Conservation (phyloP, 2,888 invertebrate species). For the Agelastica alni region DNA sequence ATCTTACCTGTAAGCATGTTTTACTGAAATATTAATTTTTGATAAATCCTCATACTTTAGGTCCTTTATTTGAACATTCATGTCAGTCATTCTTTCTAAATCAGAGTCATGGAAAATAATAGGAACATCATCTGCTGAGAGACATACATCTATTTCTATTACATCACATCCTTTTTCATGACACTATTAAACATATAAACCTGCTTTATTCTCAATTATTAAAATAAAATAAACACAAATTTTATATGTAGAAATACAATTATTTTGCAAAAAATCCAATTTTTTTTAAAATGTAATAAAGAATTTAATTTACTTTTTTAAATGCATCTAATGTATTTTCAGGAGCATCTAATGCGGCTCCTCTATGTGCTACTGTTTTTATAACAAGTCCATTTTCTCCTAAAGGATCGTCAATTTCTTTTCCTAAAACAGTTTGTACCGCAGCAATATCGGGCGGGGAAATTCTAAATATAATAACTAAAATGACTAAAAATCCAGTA, state of each 20-base stretch:
- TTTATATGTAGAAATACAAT: no score
- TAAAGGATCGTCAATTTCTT: conserved; percentile 60
- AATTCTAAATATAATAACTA: conserved; percentile 60
- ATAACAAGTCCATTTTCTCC: conserved; percentile 59
- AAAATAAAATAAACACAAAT: no score
- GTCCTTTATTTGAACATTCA: conserved; percentile 59
- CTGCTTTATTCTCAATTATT: no score
- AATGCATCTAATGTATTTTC: conserved; percentile 80
- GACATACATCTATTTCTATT: conserved; percentile 76
- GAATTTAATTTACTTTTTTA: conserved; percentile 65
- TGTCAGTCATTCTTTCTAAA: conserved; percentile 68
- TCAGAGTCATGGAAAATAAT: conserved; percentile 77
- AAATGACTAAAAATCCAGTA: conserved; percentile 40
- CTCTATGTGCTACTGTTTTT: conserved; percentile 74
- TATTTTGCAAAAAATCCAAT: no score
- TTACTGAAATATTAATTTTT: conserved; percentile 67
- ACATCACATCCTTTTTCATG: conserved; percentile 71
- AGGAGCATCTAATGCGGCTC: conserved; percentile 76
- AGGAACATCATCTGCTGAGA: conserved; percentile 75
- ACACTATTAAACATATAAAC: conserved; percentile 62
- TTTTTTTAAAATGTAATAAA: no score
- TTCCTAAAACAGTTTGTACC: conserved; percentile 59
- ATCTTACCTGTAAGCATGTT: conserved; percentile 71
- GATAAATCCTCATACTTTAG: conserved; percentile 68
- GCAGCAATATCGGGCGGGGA: conserved; percentile 55